phyloP scores from a whole-genome alignment of 2,888 invertebrate species.

The Dinocampus coccinellae region DNA sequence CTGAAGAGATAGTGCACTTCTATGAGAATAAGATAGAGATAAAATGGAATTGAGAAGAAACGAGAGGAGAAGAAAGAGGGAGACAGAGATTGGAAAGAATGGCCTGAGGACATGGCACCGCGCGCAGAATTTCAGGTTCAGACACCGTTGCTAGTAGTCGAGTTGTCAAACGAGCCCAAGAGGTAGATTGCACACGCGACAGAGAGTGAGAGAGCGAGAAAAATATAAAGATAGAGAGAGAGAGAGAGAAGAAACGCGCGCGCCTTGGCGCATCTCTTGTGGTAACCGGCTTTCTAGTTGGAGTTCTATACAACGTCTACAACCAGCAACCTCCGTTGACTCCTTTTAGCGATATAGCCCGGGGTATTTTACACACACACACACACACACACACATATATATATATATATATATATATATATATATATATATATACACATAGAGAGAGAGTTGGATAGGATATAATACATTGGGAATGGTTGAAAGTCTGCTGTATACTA shows the following conservation, averaged over 20 bases:
- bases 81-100: slow-evolving; percentile 42
- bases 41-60: not conserved
- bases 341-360: slow-evolving; percentile 25
- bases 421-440: too few relatives aligned
- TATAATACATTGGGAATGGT: not conserved
- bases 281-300: slow-evolving; percentile 65
- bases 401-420: not conserved
- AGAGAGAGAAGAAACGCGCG: slow-evolving; percentile 28
- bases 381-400: not conserved
- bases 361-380: not conserved
- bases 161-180: slow-evolving; percentile 59
- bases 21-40: not conserved
- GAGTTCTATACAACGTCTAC: slow-evolving; percentile 41
- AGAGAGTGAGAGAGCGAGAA: too few relatives aligned
- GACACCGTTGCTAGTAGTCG: slow-evolving; percentile 46
- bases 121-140: slow-evolving; percentile 61
- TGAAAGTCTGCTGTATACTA: not conserved
- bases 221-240: too few relatives aligned
- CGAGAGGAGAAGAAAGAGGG: not conserved
- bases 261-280: slow-evolving; percentile 46
- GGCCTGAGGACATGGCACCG: slow-evolving; percentile 61
- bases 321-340: not conserved
- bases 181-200: slow-evolving; percentile 47
- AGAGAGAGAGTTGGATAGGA: not conserved
- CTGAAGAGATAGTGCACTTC: not conserved